Percentiles rank a stretch among this genome's conserved stretches.
phyloP scores from a whole-genome alignment of 2,797 vertebrate genomes.

The Syngnathus rostellatus region DNA sequence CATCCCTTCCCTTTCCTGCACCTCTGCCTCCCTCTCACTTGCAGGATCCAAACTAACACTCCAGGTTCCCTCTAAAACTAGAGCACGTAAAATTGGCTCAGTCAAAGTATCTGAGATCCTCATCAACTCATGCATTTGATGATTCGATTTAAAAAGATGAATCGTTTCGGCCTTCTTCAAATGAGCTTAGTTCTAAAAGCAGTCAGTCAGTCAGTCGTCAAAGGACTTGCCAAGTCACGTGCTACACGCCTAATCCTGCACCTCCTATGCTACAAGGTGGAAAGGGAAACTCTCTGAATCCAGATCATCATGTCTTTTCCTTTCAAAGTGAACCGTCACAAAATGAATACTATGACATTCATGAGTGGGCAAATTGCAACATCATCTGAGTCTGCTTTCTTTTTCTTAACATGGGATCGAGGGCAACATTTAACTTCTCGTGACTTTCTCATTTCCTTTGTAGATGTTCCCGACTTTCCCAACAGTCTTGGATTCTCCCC shows the following conservation, averaged over 20 bases:
- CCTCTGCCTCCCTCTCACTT: constrained; percentile 51
- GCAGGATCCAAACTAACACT: constrained; percentile 71
- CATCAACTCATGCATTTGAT: no score
- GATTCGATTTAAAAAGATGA: neutral
- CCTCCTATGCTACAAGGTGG: constrained; percentile 10
- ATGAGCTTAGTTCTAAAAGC: constrained; percentile 9
- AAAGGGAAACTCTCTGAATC: constrained; percentile 21
- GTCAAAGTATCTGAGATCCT: constrained; percentile 14
- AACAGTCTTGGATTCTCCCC: constrained; percentile 73
- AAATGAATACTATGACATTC: constrained; percentile 20
- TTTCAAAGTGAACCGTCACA: constrained; percentile 9
- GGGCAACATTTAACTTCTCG: constrained; percentile 3
- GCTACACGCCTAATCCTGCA: constrained; percentile 15
- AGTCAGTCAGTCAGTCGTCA: neutral
- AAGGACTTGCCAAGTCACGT: constrained; percentile 20
- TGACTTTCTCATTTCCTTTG: constrained; percentile 24
- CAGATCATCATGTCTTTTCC: constrained; percentile 26
- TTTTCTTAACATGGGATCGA: neutral
- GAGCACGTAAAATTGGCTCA: constrained; percentile 61
- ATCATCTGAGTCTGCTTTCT: neutral
- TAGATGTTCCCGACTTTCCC: constrained; percentile 68
- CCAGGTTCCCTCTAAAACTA: constrained; percentile 74
- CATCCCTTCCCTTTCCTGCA: constrained; percentile 48
- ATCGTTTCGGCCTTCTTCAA: neutral
- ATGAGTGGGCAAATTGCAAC: constrained; percentile 32